Evolutionary conservation across 2,797 vertebrate species (phyloP), one percentile per base, ranked within the genome.

Genomic region (Dendrocincla tyrannina): DNA sequence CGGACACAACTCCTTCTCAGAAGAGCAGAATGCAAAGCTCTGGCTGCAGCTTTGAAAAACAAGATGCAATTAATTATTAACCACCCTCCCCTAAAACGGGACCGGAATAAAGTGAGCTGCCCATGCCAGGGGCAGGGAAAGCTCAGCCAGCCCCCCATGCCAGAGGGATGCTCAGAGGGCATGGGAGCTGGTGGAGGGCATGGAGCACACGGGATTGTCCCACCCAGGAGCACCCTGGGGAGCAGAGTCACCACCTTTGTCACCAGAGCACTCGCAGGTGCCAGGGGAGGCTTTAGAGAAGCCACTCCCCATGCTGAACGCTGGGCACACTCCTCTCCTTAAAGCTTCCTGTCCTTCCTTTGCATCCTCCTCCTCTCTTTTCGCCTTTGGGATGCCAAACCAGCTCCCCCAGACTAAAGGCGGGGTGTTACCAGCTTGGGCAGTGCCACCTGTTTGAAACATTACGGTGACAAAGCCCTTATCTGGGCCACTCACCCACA

Each of bases 231-330:
- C 20, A 27, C 28, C 59, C 44, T 5, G 39, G 33, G 17, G 46
- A 42, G 33, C 3, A 15, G 20, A 7, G 0, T 23, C 18, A 19
- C 6, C 58, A 27, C 0, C 0, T 16, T 0, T 3, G 13, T 11
- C 67, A 70, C 24, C 41, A 41, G 37, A 49, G 47, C 10, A 13
- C 28, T 23, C 17, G 1, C 2, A 13, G 0, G 1, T 35, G 35
- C 35, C 35, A 35, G 35, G 7, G 35, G 35, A 35, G 35, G 35
- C 35, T 35, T 35, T 35, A 35, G 35, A 72, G 44, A 18, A 55
- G 32, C 7, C 44, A 11, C 60, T 39, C 49, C 52, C 37, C 24
- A 3, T 1, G 19, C 0, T 42, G 19, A 76, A 15, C 5, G 1
- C 58, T 3, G 2, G 2, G 50, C 39, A 64, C 9, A 50, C 24